These are phyloP conservation scores for Cnemophilus loriae DNA, from an alignment of 2,113 vertebrate species.

Conservation along the genomic window DNA sequence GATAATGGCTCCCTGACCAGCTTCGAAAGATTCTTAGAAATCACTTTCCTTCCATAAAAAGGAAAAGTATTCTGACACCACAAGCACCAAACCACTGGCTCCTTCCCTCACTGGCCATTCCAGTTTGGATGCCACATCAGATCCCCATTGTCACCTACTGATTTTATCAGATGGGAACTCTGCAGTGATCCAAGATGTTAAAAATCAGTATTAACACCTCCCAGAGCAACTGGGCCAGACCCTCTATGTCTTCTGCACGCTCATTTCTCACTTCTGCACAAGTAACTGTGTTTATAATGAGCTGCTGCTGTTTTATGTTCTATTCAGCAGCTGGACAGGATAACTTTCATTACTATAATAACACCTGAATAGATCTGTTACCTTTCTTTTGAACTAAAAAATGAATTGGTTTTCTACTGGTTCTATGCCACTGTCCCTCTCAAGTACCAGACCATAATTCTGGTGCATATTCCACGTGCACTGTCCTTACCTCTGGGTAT, in stretches of 20 bases:
- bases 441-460: background rate
- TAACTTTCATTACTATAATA: background rate
- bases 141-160: background rate
- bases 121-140: background rate
- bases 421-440: background rate
- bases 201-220: background rate
- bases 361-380: background rate
- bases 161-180: background rate
- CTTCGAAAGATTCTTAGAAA: background rate
- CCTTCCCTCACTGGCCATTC: background rate
- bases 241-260: background rate
- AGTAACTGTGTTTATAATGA: background rate
- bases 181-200: background rate
- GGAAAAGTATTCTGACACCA: background rate
- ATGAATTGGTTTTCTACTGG: background rate
- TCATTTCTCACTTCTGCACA: background rate
- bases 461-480: background rate
- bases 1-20: background rate
- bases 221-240: background rate
- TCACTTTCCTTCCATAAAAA: background rate
- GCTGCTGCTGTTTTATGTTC: background rate
- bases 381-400: background rate
- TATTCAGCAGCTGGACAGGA: background rate
- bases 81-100: background rate
- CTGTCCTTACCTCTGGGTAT: background rate